Conservation (phyloP, 2,113 vertebrate species). For the Orthonyx spaldingii region DNA sequence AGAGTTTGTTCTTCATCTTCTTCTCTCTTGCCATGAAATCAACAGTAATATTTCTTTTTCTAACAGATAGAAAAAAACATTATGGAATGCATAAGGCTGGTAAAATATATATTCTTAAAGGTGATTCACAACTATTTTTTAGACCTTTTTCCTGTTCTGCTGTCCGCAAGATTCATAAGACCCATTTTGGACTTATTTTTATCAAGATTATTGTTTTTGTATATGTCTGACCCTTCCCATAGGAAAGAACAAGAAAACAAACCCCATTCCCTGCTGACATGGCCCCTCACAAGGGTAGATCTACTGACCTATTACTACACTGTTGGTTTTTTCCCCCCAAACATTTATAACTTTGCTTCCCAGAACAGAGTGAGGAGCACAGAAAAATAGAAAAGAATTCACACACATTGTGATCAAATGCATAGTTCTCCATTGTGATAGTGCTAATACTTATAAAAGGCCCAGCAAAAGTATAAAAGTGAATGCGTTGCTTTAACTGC, state of each 20-base stretch:
- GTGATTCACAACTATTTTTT: not conserved
- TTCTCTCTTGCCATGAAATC: not conserved
- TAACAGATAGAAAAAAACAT: not conserved
- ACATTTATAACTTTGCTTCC: not conserved
- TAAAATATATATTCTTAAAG: not conserved
- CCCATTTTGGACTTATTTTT: not conserved
- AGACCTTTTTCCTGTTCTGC: not conserved
- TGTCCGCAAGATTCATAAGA: not conserved
- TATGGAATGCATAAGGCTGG: not conserved
- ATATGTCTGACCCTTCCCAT: not conserved
- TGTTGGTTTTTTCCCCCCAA: rapidly evolving
- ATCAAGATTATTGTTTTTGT: not conserved
- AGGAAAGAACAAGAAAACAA: not conserved
- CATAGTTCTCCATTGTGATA: not conserved
- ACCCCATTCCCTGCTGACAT: not conserved
- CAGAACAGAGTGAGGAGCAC: not conserved
- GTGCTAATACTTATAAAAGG: not conserved
- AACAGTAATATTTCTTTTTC: not conserved
- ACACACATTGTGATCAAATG: not conserved
- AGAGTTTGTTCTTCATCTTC: not conserved
- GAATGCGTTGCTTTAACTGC: not conserved
- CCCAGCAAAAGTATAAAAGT: not conserved
- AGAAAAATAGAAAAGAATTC: not conserved
- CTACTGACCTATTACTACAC: not conserved
- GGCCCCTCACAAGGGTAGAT: not conserved